Evolutionary conservation across 2,113 vertebrate genomes (phyloP).

Genomic region (Poeciliopsis turrubarensis): DNA sequence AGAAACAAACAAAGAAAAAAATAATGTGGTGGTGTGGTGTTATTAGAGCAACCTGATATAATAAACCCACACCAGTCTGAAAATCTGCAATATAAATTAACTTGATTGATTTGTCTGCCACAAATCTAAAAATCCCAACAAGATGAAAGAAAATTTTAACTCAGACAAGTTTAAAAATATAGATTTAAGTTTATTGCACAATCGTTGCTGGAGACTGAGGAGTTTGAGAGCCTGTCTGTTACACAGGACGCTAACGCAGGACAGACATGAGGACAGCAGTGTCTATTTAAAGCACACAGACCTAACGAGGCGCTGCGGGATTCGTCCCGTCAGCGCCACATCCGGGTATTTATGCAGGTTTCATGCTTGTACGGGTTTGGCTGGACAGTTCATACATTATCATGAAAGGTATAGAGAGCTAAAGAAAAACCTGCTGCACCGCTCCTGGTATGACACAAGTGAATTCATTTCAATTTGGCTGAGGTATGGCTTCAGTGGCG

Average conservation of each 20-base stretch:
- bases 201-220: constrained; percentile 79
- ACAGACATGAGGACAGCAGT: constrained; percentile 38
- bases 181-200: constrained; percentile 85
- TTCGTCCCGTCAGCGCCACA: constrained; percentile 30
- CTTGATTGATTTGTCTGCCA: not conserved
- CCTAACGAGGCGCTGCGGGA: constrained; percentile 37
- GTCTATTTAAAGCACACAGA: constrained; percentile 39
- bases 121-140: not conserved
- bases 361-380: constrained; percentile 44
- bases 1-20: no score
- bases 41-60: no score
- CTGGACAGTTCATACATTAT: constrained; percentile 31
- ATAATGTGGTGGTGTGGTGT: no score
- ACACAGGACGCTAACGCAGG: constrained; percentile 47
- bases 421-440: constrained; percentile 18
- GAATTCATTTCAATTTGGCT: constrained; percentile 12
- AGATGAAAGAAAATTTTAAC: constrained; percentile 22
- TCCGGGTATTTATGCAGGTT: constrained; percentile 7
- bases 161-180: constrained; percentile 78
- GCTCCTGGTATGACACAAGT: constrained; percentile 15
- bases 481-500: constrained; percentile 44
- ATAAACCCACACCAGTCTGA: no score
- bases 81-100: no score
- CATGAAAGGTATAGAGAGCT: constrained; percentile 22
- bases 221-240: constrained; percentile 77